These are phyloP conservation scores for Orchesellides sinensis DNA, from an alignment of 2,888 invertebrate genomes.

Conservation along the genomic window DNA sequence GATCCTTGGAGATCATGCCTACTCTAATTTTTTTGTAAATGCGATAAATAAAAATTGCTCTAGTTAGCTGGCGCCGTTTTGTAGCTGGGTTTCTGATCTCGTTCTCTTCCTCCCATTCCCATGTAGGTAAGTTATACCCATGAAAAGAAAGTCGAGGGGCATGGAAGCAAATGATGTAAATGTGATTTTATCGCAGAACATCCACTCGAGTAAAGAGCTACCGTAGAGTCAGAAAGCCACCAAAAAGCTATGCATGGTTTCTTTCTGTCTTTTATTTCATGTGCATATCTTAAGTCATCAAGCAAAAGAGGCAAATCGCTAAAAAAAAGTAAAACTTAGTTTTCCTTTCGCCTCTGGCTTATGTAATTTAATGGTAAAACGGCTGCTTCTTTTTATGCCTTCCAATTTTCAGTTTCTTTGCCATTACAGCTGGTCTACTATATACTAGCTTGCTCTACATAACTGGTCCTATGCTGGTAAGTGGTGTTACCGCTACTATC, in stretches of 20 bases:
- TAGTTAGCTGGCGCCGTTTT: too few relatives aligned
- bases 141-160: neutral
- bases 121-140: too few relatives aligned
- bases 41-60: neutral
- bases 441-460: neutral
- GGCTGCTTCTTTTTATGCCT: constrained; percentile 31
- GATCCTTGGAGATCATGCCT: neutral
- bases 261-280: too few relatives aligned
- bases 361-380: constrained; percentile 39
- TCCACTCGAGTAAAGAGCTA: too few relatives aligned
- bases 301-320: constrained; percentile 8
- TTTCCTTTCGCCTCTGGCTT: constrained; percentile 12
- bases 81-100: too few relatives aligned
- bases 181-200: constrained; percentile 12
- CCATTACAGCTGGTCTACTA: neutral
- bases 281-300: constrained; percentile 18
- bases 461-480: neutral
- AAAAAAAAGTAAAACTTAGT: constrained; percentile 27
- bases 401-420: constrained; percentile 21
- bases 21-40: neutral
- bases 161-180: neutral
- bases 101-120: too few relatives aligned
- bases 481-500: constrained; percentile 48
- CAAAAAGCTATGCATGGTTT: too few relatives aligned
- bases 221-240: too few relatives aligned